Conservation (phyloP, 2,888 invertebrate species). For the Polyommatus icarus region DNA sequence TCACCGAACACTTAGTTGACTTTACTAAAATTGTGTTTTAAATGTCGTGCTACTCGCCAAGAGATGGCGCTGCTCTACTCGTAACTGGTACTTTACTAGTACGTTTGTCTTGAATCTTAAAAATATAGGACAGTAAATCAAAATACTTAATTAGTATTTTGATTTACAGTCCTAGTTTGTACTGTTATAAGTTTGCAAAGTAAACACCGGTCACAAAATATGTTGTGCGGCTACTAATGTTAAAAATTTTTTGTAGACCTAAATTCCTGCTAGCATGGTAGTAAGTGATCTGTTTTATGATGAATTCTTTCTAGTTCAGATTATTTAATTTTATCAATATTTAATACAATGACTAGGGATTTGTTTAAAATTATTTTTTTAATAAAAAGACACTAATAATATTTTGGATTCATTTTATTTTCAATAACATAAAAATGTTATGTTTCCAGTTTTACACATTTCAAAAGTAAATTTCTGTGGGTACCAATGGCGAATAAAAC, state of each 20-base stretch:
- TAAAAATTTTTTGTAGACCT: too few relatives aligned
- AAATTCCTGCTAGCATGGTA: too few relatives aligned
- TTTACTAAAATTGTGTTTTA: not conserved
- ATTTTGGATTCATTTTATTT: slow-evolving; percentile 80
- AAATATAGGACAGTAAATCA: too few relatives aligned
- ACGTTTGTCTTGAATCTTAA: too few relatives aligned
- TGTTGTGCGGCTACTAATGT: too few relatives aligned
- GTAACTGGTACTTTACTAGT: not conserved
- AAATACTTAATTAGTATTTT: too few relatives aligned
- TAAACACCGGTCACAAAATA: too few relatives aligned
- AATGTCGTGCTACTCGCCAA: not conserved
- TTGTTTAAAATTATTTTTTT: slow-evolving; percentile 6
- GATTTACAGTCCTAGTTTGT: too few relatives aligned
- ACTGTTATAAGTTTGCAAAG: too few relatives aligned
- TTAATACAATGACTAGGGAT: not conserved
- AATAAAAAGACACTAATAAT: slow-evolving; percentile 53
- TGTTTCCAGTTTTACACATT: slow-evolving; percentile 77
- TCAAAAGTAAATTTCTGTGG: slow-evolving; percentile 73
- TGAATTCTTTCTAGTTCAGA: not conserved
- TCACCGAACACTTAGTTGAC: too few relatives aligned
- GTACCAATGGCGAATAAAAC: slow-evolving; percentile 69
- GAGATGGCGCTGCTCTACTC: not conserved
- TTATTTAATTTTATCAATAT: not conserved
- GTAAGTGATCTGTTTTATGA: too few relatives aligned
- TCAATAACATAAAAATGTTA: slow-evolving; percentile 82